phyloP scores from a whole-genome alignment of 1,140 invertebrate genomes.

The Ceratosolen solmsi region DNA sequence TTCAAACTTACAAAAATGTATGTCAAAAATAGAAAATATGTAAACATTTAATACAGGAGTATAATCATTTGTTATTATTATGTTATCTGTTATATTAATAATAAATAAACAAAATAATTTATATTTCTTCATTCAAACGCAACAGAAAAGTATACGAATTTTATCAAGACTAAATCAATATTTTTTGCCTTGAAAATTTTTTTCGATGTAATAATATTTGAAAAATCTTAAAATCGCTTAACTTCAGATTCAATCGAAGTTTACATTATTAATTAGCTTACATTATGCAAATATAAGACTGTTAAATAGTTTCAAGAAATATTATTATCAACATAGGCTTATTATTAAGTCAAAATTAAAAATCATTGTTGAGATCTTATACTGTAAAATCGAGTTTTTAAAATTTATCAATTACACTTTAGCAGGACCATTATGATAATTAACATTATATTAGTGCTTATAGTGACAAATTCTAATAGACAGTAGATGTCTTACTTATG shows the following conservation, averaged over 20 bases:
- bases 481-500: slow-evolving; percentile 5
- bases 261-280: slow-evolving; percentile 30
- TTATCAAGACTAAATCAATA: slow-evolving; percentile 59
- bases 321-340: background rate
- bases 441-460: slow-evolving; percentile 36
- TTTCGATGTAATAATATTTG: slow-evolving; percentile 55
- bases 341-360: slow-evolving; percentile 15
- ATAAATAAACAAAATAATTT: slow-evolving; percentile 2
- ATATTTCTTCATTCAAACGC: slow-evolving; percentile 14
- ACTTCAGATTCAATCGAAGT: slow-evolving; percentile 57
- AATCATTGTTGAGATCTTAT: too few relatives aligned
- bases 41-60: slow-evolving; percentile 37
- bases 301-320: too few relatives aligned
- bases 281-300: too few relatives aligned
- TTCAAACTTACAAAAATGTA: background rate
- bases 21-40: slow-evolving; percentile 38
- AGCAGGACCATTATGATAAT: too few relatives aligned
- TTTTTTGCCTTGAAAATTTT: slow-evolving; percentile 60
- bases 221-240: slow-evolving; percentile 56
- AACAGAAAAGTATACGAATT: slow-evolving; percentile 40
- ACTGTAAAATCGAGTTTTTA: slow-evolving; percentile 23
- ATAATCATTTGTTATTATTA: slow-evolving; percentile 12
- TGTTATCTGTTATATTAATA: background rate
- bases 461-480: slow-evolving; percentile 30
- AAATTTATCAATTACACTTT: slow-evolving; percentile 17